Evolutionary conservation across 1,140 invertebrate species (phyloP).

Genomic region (Stenopsyche tienmushanensis): DNA sequence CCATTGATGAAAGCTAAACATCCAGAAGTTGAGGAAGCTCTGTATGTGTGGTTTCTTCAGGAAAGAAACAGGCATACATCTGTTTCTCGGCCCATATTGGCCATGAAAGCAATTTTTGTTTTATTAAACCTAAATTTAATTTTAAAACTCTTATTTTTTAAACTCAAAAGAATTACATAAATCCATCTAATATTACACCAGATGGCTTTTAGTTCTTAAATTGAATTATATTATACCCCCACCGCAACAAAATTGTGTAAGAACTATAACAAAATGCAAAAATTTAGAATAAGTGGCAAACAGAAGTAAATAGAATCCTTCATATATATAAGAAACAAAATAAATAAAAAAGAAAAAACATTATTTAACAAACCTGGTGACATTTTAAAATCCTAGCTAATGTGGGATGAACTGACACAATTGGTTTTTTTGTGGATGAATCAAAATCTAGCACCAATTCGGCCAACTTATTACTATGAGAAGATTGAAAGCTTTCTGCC

Average conservation of each 20-base stretch:
- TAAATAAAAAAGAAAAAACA: background rate
- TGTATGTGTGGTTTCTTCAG: no score
- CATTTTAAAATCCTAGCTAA: conserved; percentile 27
- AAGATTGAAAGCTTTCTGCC: background rate
- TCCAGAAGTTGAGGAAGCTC: no score
- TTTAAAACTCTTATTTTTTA: no score
- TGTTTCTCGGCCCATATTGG: no score
- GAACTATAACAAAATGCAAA: background rate
- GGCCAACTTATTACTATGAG: background rate
- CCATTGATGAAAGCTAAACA: no score
- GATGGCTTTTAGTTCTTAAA: background rate
- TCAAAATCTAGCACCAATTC: background rate
- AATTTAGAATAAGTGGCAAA: background rate
- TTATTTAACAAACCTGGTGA: conserved; percentile 30
- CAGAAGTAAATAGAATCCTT: background rate
- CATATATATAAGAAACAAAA: background rate
- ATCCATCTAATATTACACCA: no score
- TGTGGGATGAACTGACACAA: conserved; percentile 28
- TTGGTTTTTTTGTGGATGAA: conserved; percentile 8
- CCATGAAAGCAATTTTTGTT: no score
- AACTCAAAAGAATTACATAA: no score
- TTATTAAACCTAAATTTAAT: no score
- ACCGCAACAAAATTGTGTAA: conserved; percentile 27
- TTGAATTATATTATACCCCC: conserved; percentile 25
- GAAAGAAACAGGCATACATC: no score